Percentiles rank a stretch among this genome's conserved stretches.
These are phyloP conservation scores for Danionella cerebrum DNA, from an alignment of 2,113 vertebrate genomes.

Conservation along the genomic window DNA sequence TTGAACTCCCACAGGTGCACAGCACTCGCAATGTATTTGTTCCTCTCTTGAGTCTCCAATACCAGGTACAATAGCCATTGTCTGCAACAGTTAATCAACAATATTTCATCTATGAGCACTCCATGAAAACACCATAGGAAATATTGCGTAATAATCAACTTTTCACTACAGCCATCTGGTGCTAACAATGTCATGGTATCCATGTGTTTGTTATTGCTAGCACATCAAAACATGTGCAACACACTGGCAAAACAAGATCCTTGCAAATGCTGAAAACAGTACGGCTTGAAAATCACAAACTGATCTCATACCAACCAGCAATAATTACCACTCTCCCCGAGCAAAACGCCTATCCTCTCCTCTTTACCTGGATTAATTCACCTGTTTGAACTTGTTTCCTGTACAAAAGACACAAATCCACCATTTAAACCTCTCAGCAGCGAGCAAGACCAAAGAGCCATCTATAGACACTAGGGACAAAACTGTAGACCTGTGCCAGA, in stretches of 20 bases:
- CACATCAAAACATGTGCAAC: not conserved
- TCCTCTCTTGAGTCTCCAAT: constrained; percentile 27
- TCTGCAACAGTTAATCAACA: constrained; percentile 51
- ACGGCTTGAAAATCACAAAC: too few species aligned
- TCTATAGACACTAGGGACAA: too few species aligned
- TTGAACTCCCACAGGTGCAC: constrained; percentile 52
- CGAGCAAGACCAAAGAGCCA: too few species aligned
- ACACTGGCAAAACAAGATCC: not conserved
- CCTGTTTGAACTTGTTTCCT: too few species aligned
- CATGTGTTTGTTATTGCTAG: constrained; percentile 20
- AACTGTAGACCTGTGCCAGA: too few species aligned
- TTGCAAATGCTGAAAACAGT: not conserved
- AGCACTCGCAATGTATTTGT: constrained; percentile 8
- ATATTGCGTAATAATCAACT: constrained; percentile 46
- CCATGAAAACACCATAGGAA: constrained; percentile 59
- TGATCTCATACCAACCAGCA: too few species aligned
- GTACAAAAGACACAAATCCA: too few species aligned
- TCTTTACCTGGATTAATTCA: too few species aligned
- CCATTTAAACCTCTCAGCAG: too few species aligned
- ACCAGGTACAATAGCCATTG: constrained; percentile 70
- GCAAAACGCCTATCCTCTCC: too few species aligned
- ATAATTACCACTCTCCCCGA: too few species aligned
- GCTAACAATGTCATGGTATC: constrained; percentile 41
- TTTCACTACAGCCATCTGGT: constrained; percentile 56
- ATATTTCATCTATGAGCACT: constrained; percentile 42